phyloP scores from a whole-genome alignment of 2,797 vertebrate species.

The Sorex maritimensis region DNA sequence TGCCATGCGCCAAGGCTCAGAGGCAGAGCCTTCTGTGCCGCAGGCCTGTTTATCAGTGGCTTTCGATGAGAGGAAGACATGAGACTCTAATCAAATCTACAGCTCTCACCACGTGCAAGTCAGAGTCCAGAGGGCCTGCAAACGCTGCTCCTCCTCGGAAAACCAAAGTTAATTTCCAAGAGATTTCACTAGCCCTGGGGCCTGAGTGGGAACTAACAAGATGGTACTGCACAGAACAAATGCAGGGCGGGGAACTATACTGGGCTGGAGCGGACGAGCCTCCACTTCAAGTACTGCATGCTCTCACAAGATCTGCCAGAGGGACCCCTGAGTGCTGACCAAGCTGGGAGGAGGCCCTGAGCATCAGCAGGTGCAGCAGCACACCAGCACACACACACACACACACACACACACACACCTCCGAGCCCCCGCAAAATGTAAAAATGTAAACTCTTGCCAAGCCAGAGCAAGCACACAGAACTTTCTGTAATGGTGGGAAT shows the following conservation, averaged over 20 bases:
- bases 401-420: too few relatives aligned
- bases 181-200: constrained; percentile 51
- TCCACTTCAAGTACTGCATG: too few relatives aligned
- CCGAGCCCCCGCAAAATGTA: too few relatives aligned
- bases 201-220: constrained; percentile 63
- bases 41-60: constrained; percentile 57
- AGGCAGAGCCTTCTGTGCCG: background rate
- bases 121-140: constrained; percentile 16
- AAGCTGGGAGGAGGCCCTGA: background rate
- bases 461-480: background rate
- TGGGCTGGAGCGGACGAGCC: background rate
- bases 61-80: constrained; percentile 65
- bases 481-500: constrained; percentile 15
- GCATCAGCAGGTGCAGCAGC: too few relatives aligned
- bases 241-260: background rate
- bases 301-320: too few relatives aligned
- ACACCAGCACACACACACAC: too few relatives aligned
- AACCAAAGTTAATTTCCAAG: constrained; percentile 63
- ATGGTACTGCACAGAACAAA: background rate
- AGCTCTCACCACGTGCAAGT: constrained; percentile 11
- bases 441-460: background rate
- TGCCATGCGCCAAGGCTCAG: background rate
- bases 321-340: too few relatives aligned
- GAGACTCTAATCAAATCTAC: constrained; percentile 63
- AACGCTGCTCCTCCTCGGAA: background rate